Evolutionary conservation across 2,113 vertebrate species (phyloP).

Genomic region (Gnathonemus longibarbis): DNA sequence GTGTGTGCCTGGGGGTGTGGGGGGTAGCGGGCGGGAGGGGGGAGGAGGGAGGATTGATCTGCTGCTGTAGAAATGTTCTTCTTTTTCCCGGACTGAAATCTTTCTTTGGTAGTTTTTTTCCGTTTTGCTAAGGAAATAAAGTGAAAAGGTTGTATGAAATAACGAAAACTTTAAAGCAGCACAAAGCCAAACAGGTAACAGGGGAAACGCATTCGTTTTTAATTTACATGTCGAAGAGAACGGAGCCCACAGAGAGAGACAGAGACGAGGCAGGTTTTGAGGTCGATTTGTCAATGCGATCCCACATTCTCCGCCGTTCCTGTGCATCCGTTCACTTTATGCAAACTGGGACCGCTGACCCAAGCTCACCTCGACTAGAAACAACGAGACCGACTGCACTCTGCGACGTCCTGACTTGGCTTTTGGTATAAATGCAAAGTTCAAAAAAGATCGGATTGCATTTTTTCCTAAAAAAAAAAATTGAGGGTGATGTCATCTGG

Average conservation of each 20-base stretch:
- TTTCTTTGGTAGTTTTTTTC: not conserved
- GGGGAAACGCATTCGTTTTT: slow-evolving; percentile 3
- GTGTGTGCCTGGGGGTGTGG: not conserved
- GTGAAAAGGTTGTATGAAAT: not conserved
- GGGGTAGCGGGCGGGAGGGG: not conserved
- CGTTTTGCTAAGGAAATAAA: not conserved
- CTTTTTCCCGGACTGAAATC: not conserved
- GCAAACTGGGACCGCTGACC: not conserved
- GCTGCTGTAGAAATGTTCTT: slow-evolving; percentile 10
- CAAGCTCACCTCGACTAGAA: not conserved
- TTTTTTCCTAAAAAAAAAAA: slow-evolving; percentile 6
- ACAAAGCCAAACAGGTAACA: not conserved
- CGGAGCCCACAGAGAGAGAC: not conserved
- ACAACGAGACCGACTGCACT: not conserved
- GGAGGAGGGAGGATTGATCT: not conserved
- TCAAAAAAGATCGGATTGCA: slow-evolving; percentile 13
- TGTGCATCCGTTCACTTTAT: not conserved
- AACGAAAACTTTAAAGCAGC: not conserved
- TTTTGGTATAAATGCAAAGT: slow-evolving; percentile 7
- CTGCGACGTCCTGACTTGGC: not conserved
- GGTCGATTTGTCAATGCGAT: slow-evolving; percentile 16
- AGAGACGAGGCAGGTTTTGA: slow-evolving; percentile 6
- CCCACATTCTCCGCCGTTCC: not conserved
- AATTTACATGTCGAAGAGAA: not conserved
- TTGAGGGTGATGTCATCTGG: slow-evolving; percentile 21